Evolutionary conservation across 2,113 vertebrate species (phyloP).

Genomic region (Desmodus rotundus): DNA sequence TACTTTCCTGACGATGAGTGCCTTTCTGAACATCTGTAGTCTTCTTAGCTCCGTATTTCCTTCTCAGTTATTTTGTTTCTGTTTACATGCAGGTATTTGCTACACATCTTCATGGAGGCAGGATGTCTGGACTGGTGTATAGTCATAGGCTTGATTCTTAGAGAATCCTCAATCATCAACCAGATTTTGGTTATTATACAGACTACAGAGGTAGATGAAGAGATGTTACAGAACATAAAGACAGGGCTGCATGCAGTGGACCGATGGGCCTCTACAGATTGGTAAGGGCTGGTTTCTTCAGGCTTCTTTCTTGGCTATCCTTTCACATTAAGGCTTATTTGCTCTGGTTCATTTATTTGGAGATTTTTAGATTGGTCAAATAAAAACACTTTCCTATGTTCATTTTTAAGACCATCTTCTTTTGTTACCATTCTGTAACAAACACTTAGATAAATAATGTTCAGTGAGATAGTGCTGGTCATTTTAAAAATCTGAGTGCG

Average conservation of each 20-base stretch:
- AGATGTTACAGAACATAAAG: conserved; percentile 90
- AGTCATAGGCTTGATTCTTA: conserved; percentile 93
- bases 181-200: conserved; percentile 91
- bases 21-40: not conserved
- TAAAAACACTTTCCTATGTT: conserved; percentile 12
- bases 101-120: conserved; percentile 97
- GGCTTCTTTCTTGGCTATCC: not conserved
- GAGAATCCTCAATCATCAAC: conserved; percentile 90
- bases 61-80: not conserved
- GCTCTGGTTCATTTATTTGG: not conserved
- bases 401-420: not conserved
- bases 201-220: conserved; percentile 88
- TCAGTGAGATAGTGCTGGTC: not conserved
- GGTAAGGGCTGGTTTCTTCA: conserved; percentile 80
- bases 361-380: not conserved
- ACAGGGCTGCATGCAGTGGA: conserved; percentile 90
- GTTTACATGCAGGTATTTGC: conserved; percentile 86
- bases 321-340: not conserved
- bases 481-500: not conserved
- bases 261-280: conserved; percentile 92
- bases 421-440: not conserved
- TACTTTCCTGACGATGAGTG: not conserved
- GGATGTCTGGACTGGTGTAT: conserved; percentile 97
- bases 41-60: not conserved
- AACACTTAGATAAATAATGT: not conserved